Evolutionary conservation across 2,888 invertebrate species (phyloP).

Genomic region (Drosophila gaucha): DNA sequence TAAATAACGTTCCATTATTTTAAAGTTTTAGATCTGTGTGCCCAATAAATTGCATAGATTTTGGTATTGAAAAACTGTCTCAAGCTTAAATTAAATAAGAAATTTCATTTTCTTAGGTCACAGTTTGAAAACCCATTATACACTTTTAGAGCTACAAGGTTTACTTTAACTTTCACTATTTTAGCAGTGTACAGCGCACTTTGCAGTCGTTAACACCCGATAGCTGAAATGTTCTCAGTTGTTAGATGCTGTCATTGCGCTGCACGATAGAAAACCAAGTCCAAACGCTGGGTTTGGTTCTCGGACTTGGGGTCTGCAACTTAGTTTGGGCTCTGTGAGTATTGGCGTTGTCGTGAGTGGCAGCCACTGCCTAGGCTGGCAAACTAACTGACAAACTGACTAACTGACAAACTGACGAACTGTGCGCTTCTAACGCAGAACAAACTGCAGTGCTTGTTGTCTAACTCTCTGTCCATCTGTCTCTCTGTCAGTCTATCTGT

Average conservation of each 20-base stretch:
- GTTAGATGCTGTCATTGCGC: constrained; percentile 66
- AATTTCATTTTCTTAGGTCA: not conserved
- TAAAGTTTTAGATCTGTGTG: not conserved
- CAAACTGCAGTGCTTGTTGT: constrained; percentile 51
- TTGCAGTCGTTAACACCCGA: not conserved
- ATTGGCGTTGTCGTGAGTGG: constrained; percentile 65
- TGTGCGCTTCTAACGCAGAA: constrained; percentile 51
- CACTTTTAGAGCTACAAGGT: not conserved
- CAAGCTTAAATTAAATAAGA: not conserved
- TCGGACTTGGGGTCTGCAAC: constrained; percentile 12
- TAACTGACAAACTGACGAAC: constrained; percentile 33
- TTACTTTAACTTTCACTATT: not conserved
- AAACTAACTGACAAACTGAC: constrained; percentile 29
- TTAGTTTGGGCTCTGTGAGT: constrained; percentile 2
- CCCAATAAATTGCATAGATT: too few relatives aligned
- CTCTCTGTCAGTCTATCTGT: constrained; percentile 7
- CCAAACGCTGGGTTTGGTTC: not conserved
- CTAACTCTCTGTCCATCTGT: constrained; percentile 13
- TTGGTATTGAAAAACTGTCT: too few relatives aligned
- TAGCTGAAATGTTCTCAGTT: constrained; percentile 21
- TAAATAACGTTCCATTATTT: too few relatives aligned
- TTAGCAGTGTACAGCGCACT: not conserved
- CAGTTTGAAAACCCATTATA: not conserved
- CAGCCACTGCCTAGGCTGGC: constrained; percentile 39
- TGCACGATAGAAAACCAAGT: constrained; percentile 66